These are phyloP conservation scores for Drosophila phalerata DNA, from an alignment of 2,888 invertebrate genomes.

Conservation along the genomic window DNA sequence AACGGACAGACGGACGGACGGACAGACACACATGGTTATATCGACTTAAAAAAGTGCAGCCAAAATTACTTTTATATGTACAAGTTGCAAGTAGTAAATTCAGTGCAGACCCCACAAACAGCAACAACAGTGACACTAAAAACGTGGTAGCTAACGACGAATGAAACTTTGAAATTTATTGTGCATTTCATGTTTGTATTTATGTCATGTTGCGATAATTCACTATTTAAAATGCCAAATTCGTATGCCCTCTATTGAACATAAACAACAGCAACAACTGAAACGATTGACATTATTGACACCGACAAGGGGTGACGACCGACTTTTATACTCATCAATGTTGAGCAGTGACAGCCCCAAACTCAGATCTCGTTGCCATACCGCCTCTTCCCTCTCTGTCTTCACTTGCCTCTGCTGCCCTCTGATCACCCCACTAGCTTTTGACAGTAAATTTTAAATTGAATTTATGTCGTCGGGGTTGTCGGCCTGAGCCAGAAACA, in stretches of 20 bases:
- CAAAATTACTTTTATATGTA: conserved; percentile 63
- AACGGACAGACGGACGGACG: too few relatives aligned
- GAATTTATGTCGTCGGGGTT: conserved; percentile 64
- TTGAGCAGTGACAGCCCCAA: conserved; percentile 18
- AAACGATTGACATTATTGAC: conserved; percentile 72
- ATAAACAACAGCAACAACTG: conserved; percentile 24
- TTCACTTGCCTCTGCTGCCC: neutral
- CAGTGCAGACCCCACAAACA: conserved; percentile 30
- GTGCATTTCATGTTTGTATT: conserved; percentile 47
- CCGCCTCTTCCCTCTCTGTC: neutral
- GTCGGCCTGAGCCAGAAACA: too few relatives aligned
- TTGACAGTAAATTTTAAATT: conserved; percentile 76
- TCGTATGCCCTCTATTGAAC: conserved; percentile 50
- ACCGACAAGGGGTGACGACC: conserved; percentile 41
- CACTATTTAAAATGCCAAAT: conserved; percentile 65
- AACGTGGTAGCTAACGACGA: conserved; percentile 39
- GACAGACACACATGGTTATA: too few relatives aligned
- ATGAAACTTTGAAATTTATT: conserved; percentile 65
- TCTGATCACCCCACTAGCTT: neutral
- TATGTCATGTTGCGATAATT: conserved; percentile 37
- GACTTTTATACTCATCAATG: conserved; percentile 47
- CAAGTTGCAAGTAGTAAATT: conserved; percentile 62
- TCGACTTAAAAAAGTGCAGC: too few relatives aligned
- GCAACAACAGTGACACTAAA: conserved; percentile 29
- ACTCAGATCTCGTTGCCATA: conserved; percentile 24